Conservation (phyloP, 1,140 invertebrate species). For the Sminthurinus signatus region DNA sequence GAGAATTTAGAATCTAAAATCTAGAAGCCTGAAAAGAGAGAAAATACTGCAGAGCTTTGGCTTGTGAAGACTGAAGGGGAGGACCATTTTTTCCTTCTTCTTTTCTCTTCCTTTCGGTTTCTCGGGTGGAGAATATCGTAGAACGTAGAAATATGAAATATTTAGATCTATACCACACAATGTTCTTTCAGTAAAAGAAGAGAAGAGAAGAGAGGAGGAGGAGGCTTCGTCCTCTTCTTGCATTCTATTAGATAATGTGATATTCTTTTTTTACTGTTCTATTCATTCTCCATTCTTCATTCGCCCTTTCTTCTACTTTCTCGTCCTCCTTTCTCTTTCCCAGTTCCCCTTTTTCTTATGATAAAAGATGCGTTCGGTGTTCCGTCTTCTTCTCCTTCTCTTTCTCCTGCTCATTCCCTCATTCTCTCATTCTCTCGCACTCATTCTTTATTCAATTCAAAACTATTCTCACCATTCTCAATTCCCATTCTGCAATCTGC, state of each 20-base stretch:
- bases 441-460: constrained; percentile 3
- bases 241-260: constrained; percentile 8
- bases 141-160: constrained; percentile 6
- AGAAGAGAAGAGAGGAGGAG: not conserved
- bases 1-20: too few species aligned
- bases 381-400: too few species aligned
- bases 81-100: not conserved
- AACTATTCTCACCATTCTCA: too few species aligned
- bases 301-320: too few species aligned
- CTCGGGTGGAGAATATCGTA: not conserved
- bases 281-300: too few species aligned
- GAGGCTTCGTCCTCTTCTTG: not conserved
- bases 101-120: not conserved
- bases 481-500: too few species aligned
- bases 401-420: too few species aligned
- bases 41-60: not conserved
- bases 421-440: too few species aligned
- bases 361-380: not conserved
- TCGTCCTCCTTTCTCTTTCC: constrained; percentile 2
- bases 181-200: not conserved
- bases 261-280: constrained; percentile 5
- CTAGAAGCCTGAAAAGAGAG: too few species aligned
- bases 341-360: constrained; percentile 6
- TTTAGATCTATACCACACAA: constrained; percentile 1
- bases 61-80: not conserved